Evolutionary conservation across 2,888 invertebrate species (phyloP).

Genomic region (Apamea crenata): DNA sequence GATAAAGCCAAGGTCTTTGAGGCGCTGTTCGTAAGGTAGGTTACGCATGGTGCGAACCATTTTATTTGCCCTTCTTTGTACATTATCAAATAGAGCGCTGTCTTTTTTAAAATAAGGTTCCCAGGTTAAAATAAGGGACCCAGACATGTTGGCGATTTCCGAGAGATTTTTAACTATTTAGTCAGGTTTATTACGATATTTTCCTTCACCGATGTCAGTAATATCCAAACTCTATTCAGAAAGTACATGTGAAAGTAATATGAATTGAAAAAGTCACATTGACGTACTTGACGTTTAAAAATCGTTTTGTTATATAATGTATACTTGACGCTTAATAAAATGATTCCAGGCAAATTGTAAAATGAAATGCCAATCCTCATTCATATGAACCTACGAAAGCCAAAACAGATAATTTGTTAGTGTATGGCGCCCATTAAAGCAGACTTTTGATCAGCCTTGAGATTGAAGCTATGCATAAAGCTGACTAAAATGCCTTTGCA

Average conservation of each 20-base stretch:
- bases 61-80: too few relatives aligned
- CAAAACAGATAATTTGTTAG: not conserved
- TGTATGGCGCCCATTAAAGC: not conserved
- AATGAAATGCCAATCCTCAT: not conserved
- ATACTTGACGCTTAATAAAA: not conserved
- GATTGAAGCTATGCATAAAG: constrained; percentile 12
- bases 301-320: not conserved
- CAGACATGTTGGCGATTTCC: too few relatives aligned
- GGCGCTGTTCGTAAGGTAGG: too few relatives aligned
- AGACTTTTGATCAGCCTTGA: not conserved
- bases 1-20: too few relatives aligned
- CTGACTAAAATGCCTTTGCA: constrained; percentile 9
- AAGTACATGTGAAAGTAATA: not conserved
- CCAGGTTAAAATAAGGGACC: too few relatives aligned
- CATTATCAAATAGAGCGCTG: too few relatives aligned
- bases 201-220: not conserved
- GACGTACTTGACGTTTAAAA: not conserved
- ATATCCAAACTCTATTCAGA: not conserved
- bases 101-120: too few relatives aligned
- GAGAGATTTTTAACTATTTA: not conserved
- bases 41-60: too few relatives aligned
- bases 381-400: not conserved
- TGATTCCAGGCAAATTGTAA: not conserved
- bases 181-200: not conserved
- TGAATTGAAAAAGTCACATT: not conserved